These are phyloP conservation scores for Charaxes varanes DNA, from an alignment of 1,140 invertebrate genomes.

Conservation along the genomic window DNA sequence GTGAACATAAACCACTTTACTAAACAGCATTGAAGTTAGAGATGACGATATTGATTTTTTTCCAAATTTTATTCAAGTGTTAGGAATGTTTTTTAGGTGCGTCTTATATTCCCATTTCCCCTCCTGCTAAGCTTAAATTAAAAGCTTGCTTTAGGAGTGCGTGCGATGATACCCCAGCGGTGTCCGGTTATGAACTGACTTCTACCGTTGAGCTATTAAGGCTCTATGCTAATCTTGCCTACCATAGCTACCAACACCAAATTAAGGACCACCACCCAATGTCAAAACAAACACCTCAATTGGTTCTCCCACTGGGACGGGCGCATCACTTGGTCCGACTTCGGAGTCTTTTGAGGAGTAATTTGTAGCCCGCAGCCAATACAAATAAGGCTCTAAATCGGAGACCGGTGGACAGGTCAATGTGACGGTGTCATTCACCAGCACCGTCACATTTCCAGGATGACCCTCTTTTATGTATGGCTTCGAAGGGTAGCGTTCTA, in stretches of 20 bases:
- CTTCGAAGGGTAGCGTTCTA: conserved; percentile 84
- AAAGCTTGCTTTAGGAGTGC: too few relatives aligned
- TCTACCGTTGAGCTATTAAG: too few relatives aligned
- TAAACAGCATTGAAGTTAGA: too few relatives aligned
- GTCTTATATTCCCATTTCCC: too few relatives aligned
- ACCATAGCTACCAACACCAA: background rate
- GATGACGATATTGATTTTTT: too few relatives aligned
- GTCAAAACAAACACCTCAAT: conserved; percentile 62
- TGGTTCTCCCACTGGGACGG: conserved; percentile 71
- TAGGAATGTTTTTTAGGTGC: too few relatives aligned
- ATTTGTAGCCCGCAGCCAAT: conserved; percentile 79
- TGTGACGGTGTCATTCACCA: conserved; percentile 80
- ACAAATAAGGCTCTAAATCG: conserved; percentile 84
- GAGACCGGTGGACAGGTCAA: conserved; percentile 84
- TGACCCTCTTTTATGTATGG: conserved; percentile 86
- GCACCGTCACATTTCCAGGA: conserved; percentile 85
- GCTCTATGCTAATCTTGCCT: too few relatives aligned
- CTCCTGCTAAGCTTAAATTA: too few relatives aligned
- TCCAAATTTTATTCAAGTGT: background rate
- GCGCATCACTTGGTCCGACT: conserved; percentile 71
- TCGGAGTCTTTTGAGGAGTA: conserved; percentile 45
- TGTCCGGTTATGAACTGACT: too few relatives aligned
- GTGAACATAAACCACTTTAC: background rate
- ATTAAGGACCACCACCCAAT: conserved; percentile 35
- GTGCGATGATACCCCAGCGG: too few relatives aligned